Evolutionary conservation across 2,113 vertebrate species (phyloP).

Genomic region (Gavialis gangeticus): DNA sequence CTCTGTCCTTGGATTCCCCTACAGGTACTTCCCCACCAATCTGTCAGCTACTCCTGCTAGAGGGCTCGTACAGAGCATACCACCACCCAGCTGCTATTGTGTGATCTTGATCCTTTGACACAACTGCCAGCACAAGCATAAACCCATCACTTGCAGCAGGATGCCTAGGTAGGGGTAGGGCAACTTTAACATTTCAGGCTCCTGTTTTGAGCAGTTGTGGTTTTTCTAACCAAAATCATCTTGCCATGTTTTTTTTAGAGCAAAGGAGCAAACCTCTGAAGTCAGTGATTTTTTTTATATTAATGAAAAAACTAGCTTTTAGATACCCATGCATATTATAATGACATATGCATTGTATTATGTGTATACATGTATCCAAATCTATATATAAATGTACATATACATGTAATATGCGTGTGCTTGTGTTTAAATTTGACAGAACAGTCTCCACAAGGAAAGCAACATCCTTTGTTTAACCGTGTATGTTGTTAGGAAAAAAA

Average conservation of each 20-base stretch:
- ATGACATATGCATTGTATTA: too few species aligned
- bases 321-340: not conserved
- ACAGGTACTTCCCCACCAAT: slow-evolving; percentile 53
- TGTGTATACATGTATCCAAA: not conserved
- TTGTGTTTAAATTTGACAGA: not conserved
- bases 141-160: not conserved
- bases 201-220: not conserved
- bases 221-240: slow-evolving; percentile 2
- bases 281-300: not conserved
- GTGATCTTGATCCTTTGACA: not conserved
- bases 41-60: slow-evolving; percentile 32
- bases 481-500: slow-evolving; percentile 30
- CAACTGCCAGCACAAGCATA: not conserved
- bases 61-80: slow-evolving; percentile 4
- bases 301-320: not conserved
- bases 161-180: not conserved
- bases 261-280: not conserved
- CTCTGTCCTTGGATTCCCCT: slow-evolving; percentile 58
- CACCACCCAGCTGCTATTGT: not conserved
- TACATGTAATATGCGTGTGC: too few species aligned
- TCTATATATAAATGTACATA: too few species aligned
- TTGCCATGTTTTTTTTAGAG: not conserved
- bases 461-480: slow-evolving; percentile 45
- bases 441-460: not conserved
- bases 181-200: too few species aligned